Base-by-base conservation (phyloP, 2,797 vertebrate species). In the Mastacembelus armatus region DNA sequence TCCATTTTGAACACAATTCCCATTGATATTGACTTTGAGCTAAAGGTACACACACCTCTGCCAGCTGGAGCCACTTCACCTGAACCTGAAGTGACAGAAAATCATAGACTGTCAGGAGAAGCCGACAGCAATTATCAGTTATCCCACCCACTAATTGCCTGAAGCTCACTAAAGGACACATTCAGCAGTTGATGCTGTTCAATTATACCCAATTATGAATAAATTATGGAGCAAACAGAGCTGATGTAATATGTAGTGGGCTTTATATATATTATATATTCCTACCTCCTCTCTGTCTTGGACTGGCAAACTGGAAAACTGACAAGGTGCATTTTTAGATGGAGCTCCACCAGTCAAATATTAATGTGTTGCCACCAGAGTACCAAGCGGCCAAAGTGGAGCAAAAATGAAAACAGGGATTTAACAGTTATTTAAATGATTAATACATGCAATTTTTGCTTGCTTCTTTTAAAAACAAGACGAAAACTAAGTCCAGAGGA, bases 161-260 rank as follows among this genome's bases (percentile, higher is more conserved):
- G 27, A 63, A 72, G 63, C 56, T 78, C 44, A 48, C 60, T 55
- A 51, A 81, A 74, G 68, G 78, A 78, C 77, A 84, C 66, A 84
- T 79, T 82, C 76, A 71, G 73, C 72, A 82, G 77, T 80, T 82
- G 88, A 79, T 58, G 52, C 59, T 59, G 64, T 85, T 78, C 75
- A 85, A 76, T 76, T 80, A 83, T 67, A 70, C 74, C 66, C 57
- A 73, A 77, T 71, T 76, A 78, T 81, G 66, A 83, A 84, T 78
- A 78, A 81, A 80, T 84, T 58, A 87, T 76, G 42, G 38, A 54
- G 75, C 82, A 84, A 86, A 86, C 65, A 77, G 56, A 40, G 68
- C 62, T 55, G 56, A 73, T 77, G 35, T 61, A 44, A 70, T 81
- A 78, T 72, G 45, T 50, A 19, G n/a, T 24, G 12, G 32, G 48